Evolutionary conservation across 2,113 vertebrate species (phyloP).

Genomic region (Neogobius melanostomus): DNA sequence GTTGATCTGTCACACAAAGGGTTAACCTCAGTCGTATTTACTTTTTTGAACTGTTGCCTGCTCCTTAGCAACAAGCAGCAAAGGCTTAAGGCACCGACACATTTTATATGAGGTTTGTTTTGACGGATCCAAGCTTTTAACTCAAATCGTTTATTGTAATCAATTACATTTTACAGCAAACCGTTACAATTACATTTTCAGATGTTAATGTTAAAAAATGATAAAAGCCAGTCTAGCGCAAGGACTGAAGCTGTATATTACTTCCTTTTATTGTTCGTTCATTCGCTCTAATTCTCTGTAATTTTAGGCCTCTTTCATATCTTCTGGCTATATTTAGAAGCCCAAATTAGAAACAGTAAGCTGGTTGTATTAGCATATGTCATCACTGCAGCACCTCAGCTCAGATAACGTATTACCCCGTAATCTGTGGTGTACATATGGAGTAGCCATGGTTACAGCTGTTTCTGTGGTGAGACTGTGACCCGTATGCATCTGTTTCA

Average conservation of each 20-base stretch:
- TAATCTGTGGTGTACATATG: neutral
- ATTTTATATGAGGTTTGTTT: conserved; percentile 42
- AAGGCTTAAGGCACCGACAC: conserved; percentile 25
- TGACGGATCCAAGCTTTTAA: conserved; percentile 17
- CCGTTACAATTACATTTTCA: neutral
- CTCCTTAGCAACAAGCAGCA: conserved; percentile 59
- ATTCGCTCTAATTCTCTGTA: no score
- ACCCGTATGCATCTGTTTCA: conserved; percentile 37
- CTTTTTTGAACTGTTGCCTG: conserved; percentile 37
- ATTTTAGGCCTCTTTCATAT: neutral
- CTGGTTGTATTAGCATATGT: neutral
- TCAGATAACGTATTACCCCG: neutral
- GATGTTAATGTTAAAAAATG: neutral
- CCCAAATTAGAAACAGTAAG: neutral
- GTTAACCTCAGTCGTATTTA: conserved; percentile 40
- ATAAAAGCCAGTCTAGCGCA: neutral
- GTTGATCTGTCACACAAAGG: conserved; percentile 31
- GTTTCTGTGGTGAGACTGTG: conserved; percentile 6
- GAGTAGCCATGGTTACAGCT: neutral
- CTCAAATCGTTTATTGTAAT: neutral
- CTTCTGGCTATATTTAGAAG: neutral
- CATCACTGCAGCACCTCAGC: neutral
- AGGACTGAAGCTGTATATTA: neutral
- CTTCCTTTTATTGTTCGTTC: neutral
- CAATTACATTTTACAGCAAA: neutral